phyloP scores from a whole-genome alignment of 2,797 vertebrate species.

The Pangasius macronema region DNA sequence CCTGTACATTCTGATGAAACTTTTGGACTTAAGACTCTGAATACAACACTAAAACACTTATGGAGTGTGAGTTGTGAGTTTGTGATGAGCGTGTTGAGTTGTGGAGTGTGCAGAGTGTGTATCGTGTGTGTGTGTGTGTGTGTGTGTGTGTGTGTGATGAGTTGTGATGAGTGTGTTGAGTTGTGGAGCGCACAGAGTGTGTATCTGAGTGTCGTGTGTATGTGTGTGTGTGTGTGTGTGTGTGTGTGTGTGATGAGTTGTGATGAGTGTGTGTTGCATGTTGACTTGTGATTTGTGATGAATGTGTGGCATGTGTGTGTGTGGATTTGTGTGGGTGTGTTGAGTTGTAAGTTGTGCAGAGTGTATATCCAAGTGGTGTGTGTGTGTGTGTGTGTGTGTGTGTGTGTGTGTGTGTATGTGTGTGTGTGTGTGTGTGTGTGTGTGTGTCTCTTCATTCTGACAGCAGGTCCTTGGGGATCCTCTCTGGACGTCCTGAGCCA shows the following conservation, averaged over 20 bases:
- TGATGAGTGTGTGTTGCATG: not conserved
- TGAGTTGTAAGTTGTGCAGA: no score
- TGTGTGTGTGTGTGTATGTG: not conserved
- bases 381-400: no score
- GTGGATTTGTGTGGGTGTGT: no score
- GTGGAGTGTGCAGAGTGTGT: not conserved
- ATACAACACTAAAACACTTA: no score
- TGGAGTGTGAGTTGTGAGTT: not conserved
- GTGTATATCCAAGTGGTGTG: no score
- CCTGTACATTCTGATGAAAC: no score
- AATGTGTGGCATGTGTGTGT: not conserved
- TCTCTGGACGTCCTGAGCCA: slow-evolving; percentile 61
- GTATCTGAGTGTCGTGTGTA: not conserved
- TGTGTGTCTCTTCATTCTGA: slow-evolving; percentile 36
- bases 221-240: not conserved
- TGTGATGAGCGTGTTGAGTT: not conserved
- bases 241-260: not conserved
- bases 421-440: slow-evolving; percentile 3
- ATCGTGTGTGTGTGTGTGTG: not conserved
- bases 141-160: not conserved
- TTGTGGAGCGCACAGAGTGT: not conserved
- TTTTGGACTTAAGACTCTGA: no score
- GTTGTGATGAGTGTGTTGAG: not conserved
- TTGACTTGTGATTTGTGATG: not conserved
- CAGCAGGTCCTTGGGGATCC: slow-evolving; percentile 51